Conservation (phyloP, 2,113 vertebrate species). For the Mola mola region DNA sequence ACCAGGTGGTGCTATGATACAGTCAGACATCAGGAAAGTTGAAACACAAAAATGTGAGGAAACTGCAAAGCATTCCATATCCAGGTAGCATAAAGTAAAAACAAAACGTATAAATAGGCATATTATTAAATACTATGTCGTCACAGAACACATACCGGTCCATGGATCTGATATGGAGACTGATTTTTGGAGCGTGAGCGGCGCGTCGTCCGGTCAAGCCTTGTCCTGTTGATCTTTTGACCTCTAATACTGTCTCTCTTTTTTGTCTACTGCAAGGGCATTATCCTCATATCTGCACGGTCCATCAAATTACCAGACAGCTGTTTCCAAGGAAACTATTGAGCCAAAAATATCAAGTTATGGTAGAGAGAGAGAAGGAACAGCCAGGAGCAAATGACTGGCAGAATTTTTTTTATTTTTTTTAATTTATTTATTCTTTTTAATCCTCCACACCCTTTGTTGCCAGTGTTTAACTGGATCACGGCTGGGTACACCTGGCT, state of each 20-base stretch:
- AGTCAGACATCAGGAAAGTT: conserved; percentile 56
- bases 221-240: conserved; percentile 56
- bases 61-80: conserved; percentile 46
- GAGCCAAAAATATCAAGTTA: conserved; percentile 82
- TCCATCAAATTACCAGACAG: conserved; percentile 81
- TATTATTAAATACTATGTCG: conserved; percentile 78
- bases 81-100: conserved; percentile 54
- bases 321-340: conserved; percentile 97
- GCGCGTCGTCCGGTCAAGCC: conserved; percentile 22
- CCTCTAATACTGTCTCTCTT: conserved; percentile 77
- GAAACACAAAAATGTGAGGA: conserved; percentile 43
- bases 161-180: conserved; percentile 57
- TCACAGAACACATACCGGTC: conserved; percentile 62
- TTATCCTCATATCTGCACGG: conserved; percentile 87
- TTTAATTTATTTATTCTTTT: conserved; percentile 69
- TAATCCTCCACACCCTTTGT: conserved; percentile 68
- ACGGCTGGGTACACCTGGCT: conserved; percentile 62
- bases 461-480: conserved; percentile 72
- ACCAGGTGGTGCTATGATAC: conserved; percentile 72
- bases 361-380: conserved; percentile 80
- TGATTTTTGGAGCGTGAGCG: conserved; percentile 41
- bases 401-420: conserved; percentile 67
- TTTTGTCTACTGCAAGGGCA: conserved; percentile 85
- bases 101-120: conserved; percentile 76
- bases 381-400: conserved; percentile 82